phyloP scores from a whole-genome alignment of 2,888 invertebrate genomes.

The Apamea monoglypha region DNA sequence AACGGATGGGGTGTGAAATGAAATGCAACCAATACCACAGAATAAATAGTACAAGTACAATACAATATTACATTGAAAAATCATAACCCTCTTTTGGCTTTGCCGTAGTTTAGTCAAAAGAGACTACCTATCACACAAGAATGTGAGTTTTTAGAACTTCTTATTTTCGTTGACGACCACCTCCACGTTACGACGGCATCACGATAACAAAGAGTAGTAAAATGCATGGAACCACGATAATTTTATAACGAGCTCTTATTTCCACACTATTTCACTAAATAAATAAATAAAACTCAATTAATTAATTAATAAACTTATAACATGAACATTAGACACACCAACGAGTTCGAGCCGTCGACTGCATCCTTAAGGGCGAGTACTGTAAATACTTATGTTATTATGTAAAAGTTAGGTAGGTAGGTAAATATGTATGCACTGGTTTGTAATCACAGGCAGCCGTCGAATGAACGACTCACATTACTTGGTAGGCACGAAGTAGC shows the following conservation, averaged over 20 bases:
- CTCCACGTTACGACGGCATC: background rate
- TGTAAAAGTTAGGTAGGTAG: background rate
- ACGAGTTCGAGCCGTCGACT: background rate
- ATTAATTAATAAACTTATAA: background rate
- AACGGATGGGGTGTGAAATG: conserved; percentile 15
- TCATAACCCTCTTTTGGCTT: background rate
- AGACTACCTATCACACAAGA: background rate
- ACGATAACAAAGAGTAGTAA: background rate
- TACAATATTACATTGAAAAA: background rate
- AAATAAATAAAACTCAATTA: background rate
- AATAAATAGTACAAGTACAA: no score
- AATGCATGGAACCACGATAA: background rate
- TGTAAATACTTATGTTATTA: background rate
- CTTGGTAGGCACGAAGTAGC: conserved; percentile 39
- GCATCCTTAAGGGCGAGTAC: background rate
- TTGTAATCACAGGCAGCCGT: conserved; percentile 45
- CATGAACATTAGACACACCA: background rate
- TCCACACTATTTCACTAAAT: background rate
- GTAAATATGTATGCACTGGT: conserved; percentile 12
- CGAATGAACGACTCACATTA: conserved; percentile 54
- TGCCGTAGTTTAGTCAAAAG: background rate
- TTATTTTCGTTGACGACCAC: background rate
- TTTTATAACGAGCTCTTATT: background rate
- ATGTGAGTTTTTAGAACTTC: background rate
- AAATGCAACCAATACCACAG: conserved; percentile 7